phyloP scores from a whole-genome alignment of 2,797 vertebrate species.

The Neoniphon sammara region DNA sequence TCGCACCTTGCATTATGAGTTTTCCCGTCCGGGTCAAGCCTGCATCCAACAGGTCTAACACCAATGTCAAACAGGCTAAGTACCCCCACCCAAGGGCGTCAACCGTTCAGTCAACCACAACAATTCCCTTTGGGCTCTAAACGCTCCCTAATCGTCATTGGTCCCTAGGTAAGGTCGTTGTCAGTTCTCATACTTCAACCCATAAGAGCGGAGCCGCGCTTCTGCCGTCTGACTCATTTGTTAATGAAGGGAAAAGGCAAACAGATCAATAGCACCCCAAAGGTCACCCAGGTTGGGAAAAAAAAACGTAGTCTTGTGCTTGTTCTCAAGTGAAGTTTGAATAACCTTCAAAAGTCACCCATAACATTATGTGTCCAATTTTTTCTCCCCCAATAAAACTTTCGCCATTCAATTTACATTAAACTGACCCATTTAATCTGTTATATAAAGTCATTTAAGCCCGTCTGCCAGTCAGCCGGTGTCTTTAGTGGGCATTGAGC shows the following conservation, averaged over 20 bases:
- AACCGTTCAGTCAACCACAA: conserved; percentile 49
- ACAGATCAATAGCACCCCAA: conserved; percentile 59
- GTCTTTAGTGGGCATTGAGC: conserved; percentile 53
- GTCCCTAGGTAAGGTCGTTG: conserved; percentile 55
- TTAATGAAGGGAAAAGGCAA: conserved; percentile 60
- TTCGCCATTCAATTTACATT: conserved; percentile 54
- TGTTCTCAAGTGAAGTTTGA: conserved; percentile 32
- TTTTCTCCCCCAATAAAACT: conserved; percentile 10
- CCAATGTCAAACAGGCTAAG: conserved; percentile 49
- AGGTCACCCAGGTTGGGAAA: conserved; percentile 55
- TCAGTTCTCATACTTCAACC: conserved; percentile 60
- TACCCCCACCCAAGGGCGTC: conserved; percentile 28
- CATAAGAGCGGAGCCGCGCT: conserved; percentile 20
- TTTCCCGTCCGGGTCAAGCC: conserved; percentile 48
- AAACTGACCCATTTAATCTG: conserved; percentile 49
- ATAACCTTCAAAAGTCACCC: conserved; percentile 60
- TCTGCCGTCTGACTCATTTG: conserved; percentile 42
- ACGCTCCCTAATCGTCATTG: conserved; percentile 48
- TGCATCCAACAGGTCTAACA: conserved; percentile 29
- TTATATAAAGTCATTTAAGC: conserved; percentile 57
- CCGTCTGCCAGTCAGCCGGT: conserved; percentile 24
- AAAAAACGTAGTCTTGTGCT: conserved; percentile 16
- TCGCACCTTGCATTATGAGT: conserved; percentile 56
- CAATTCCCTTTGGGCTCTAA: conserved; percentile 50
- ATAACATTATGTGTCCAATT: conserved; percentile 21